A percentile compares a stretch with the other conserved stretches of the same genome.
phyloP scores from a whole-genome alignment of 2,888 invertebrate genomes.

The Eucera pruinosa region DNA sequence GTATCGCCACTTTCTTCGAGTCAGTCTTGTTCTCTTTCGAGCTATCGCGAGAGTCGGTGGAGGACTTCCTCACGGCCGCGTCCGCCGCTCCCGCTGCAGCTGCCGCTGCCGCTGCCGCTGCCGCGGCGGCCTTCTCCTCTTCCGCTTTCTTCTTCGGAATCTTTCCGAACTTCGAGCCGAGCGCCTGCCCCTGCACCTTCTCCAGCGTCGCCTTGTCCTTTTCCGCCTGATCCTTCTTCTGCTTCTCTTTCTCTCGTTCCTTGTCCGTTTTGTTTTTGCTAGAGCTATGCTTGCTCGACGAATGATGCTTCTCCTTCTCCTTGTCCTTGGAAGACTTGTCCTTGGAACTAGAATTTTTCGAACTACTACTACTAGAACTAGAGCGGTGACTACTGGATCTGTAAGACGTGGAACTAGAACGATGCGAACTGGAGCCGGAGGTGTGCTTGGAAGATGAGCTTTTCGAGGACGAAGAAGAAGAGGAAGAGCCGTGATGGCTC shows the following conservation, averaged over 20 bases:
- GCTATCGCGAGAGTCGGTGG: slow-evolving; percentile 81
- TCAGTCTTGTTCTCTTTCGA: slow-evolving; percentile 81
- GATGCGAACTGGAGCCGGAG: slow-evolving; percentile 77
- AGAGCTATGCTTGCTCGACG: slow-evolving; percentile 72
- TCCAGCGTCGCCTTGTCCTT: slow-evolving; percentile 89
- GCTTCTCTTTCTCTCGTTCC: slow-evolving; percentile 85
- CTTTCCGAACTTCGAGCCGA: slow-evolving; percentile 90
- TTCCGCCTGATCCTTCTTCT: slow-evolving; percentile 86
- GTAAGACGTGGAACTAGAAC: slow-evolving; percentile 73
- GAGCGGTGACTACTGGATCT: slow-evolving; percentile 79
- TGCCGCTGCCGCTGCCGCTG: slow-evolving; percentile 70
- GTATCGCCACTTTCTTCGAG: slow-evolving; percentile 78
- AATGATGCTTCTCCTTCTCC: slow-evolving; percentile 77
- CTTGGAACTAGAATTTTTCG: slow-evolving; percentile 78
- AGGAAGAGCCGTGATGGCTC: slow-evolving; percentile 83
- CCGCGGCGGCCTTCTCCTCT: too few species aligned
- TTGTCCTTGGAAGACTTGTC: slow-evolving; percentile 81
- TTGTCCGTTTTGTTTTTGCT: slow-evolving; percentile 79
- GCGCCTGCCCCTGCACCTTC: slow-evolving; percentile 88
- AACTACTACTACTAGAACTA: slow-evolving; percentile 70
- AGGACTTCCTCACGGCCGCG: slow-evolving; percentile 72
- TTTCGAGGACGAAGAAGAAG: slow-evolving; percentile 80
- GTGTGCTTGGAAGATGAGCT: slow-evolving; percentile 78
- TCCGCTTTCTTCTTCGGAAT: slow-evolving; percentile 90
- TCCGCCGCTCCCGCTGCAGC: too few species aligned